These are phyloP conservation scores for Vipera ursinii DNA, from an alignment of 2,797 vertebrate species.

Conservation along the genomic window DNA sequence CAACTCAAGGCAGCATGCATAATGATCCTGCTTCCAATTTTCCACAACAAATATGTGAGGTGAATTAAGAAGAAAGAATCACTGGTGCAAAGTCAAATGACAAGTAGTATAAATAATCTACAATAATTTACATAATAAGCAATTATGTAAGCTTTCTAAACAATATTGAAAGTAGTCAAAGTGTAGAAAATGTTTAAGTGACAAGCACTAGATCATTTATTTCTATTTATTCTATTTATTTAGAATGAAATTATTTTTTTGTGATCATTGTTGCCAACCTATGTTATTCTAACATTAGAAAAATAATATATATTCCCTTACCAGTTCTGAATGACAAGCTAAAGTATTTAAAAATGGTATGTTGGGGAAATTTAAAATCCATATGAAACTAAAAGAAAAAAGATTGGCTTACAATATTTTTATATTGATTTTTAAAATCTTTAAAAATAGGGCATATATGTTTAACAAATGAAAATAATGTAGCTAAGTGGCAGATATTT, in stretches of 20 bases:
- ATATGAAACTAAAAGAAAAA: background rate
- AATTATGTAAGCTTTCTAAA: background rate
- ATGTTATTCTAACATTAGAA: background rate
- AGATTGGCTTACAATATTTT: background rate
- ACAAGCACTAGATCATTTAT: background rate
- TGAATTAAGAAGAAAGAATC: background rate
- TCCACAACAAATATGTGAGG: background rate
- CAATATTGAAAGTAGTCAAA: background rate
- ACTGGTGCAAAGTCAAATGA: background rate
- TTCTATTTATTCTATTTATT: background rate
- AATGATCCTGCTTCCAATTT: background rate
- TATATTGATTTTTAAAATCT: background rate
- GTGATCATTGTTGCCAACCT: background rate
- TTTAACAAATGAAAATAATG: background rate
- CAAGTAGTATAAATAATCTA: background rate
- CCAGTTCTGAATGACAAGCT: background rate
- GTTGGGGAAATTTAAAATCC: background rate
- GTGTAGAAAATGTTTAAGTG: background rate
- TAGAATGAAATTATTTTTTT: background rate
- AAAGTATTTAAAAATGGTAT: background rate
- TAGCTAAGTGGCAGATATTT: background rate
- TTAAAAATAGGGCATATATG: background rate
- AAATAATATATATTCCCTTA: background rate
- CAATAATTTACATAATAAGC: background rate
- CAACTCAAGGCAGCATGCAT: background rate